Conservation (phyloP, 2,888 invertebrate species). For the Cryptocheilus praepositus region DNA sequence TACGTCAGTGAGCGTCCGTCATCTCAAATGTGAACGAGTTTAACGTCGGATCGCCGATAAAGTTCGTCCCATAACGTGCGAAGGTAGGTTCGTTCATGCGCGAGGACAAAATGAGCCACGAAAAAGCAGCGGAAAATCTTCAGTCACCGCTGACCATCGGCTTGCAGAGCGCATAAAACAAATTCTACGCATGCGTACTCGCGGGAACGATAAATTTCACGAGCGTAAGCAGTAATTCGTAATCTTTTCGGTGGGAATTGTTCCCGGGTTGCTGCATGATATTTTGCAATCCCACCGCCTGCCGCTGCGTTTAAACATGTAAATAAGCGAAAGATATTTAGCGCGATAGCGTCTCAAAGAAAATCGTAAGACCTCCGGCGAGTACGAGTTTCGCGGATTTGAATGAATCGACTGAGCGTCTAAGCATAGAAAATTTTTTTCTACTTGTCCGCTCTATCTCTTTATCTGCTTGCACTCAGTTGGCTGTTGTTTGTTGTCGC, state of each 20-base stretch:
- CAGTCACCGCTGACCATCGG: conserved; percentile 60
- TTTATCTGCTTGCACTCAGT: background rate
- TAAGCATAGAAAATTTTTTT: background rate
- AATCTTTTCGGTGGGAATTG: background rate
- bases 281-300: too few relatives aligned
- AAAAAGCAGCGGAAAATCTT: conserved; percentile 48
- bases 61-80: conserved; percentile 27
- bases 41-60: background rate
- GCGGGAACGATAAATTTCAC: conserved; percentile 66
- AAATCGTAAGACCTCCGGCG: too few relatives aligned
- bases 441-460: background rate
- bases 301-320: background rate
- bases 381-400: background rate
- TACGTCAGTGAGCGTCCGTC: conserved; percentile 17
- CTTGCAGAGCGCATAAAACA: conserved; percentile 63
- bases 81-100: conserved; percentile 51
- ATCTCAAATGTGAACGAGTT: too few relatives aligned
- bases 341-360: background rate
- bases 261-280: background rate
- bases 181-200: conserved; percentile 62
- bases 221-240: conserved; percentile 14
- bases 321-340: background rate
- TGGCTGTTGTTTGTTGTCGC: background rate
- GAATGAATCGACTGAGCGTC: background rate
- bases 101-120: conserved; percentile 34